Evolutionary conservation across 2,113 vertebrate genomes (phyloP).

Genomic region (Ammodytes dubius): DNA sequence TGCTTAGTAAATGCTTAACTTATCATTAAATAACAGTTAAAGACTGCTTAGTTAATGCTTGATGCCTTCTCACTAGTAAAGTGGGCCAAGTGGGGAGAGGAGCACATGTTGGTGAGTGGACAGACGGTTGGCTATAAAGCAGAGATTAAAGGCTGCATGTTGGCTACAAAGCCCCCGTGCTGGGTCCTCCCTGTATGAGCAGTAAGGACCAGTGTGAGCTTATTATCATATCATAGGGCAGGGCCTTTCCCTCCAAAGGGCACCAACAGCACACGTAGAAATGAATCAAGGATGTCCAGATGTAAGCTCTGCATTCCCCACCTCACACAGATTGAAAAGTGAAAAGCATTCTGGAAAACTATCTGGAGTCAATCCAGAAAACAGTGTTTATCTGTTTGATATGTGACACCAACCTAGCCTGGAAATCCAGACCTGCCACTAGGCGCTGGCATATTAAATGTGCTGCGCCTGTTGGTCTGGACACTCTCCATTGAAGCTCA

Average conservation of each 20-base stretch:
- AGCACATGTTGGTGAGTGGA: conserved; percentile 8
- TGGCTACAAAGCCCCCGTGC: conserved; percentile 51
- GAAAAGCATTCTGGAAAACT: background rate
- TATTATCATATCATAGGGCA: conserved; percentile 5
- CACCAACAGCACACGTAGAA: background rate
- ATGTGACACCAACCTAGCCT: background rate
- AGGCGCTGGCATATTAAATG: too few species aligned
- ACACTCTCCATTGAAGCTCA: too few species aligned
- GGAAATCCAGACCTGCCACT: too few species aligned
- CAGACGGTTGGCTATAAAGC: conserved; percentile 22
- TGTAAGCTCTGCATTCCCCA: background rate
- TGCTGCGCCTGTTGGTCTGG: too few species aligned
- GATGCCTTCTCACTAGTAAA: background rate
- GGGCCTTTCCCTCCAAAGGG: conserved; percentile 16
- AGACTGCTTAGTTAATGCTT: too few species aligned
- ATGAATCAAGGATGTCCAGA: background rate
- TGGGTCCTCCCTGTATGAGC: conserved; percentile 40
- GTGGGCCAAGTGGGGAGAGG: conserved; percentile 8
- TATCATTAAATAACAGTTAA: too few species aligned
- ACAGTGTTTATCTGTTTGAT: background rate
- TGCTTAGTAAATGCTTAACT: too few species aligned
- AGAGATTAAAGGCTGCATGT: conserved; percentile 49
- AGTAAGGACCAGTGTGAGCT: conserved; percentile 23
- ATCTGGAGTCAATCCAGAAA: conserved; percentile 2
- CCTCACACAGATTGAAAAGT: background rate